These are phyloP conservation scores for Myocastor coypus DNA, from an alignment of 2,113 vertebrate species.

Conservation along the genomic window DNA sequence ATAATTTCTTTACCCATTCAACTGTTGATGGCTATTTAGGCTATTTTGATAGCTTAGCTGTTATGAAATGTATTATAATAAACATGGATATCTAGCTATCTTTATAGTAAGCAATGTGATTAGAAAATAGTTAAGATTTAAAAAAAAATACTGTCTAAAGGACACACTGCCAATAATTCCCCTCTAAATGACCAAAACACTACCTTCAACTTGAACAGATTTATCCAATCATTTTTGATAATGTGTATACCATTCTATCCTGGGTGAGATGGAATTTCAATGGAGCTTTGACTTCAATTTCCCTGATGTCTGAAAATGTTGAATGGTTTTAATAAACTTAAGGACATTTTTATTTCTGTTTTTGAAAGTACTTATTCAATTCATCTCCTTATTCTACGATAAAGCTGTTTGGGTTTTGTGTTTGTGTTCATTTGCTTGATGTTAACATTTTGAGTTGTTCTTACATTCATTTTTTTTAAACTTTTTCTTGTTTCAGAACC, in stretches of 20 bases:
- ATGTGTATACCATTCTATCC: not conserved
- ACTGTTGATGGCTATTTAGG: not conserved
- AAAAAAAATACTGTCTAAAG: not conserved
- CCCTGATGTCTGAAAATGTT: not conserved
- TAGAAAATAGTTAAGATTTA: not conserved
- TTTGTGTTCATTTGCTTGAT: not conserved
- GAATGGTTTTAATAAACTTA: not conserved
- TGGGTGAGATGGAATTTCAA: not conserved
- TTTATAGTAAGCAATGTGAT: not conserved
- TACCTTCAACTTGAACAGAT: not conserved
- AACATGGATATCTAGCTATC: not conserved
- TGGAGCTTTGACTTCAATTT: not conserved
- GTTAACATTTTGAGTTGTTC: not conserved
- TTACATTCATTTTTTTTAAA: too few species aligned
- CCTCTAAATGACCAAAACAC: not conserved
- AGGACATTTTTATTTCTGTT: not conserved
- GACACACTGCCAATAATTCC: not conserved
- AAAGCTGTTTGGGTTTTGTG: not conserved
- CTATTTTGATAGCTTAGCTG: not conserved
- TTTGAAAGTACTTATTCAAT: not conserved
- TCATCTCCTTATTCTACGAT: not conserved
- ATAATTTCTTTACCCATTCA: not conserved
- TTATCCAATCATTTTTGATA: not conserved
- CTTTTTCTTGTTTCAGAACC: too few species aligned
- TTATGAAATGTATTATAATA: not conserved